Conservation (phyloP, 2,113 vertebrate species). For the Chauna torquata region DNA sequence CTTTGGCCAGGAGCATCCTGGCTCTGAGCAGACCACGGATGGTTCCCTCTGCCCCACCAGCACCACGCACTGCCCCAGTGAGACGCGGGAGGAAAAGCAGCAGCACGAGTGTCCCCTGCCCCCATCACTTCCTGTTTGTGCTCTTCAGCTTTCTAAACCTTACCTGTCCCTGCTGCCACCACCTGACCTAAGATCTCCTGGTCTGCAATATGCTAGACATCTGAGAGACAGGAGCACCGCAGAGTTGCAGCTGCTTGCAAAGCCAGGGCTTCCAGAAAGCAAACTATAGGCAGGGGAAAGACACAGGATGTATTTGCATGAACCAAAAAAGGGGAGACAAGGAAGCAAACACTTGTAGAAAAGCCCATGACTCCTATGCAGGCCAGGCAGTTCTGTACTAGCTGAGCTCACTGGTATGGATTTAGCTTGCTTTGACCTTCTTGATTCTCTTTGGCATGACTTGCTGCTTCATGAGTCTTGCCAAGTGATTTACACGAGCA, state of each 20-base stretch:
- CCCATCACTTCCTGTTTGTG: background rate
- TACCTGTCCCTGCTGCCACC: background rate
- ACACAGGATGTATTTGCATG: background rate
- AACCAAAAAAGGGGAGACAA: background rate
- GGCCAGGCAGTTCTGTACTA: background rate
- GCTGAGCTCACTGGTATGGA: background rate
- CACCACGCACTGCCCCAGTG: background rate
- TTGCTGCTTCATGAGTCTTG: background rate
- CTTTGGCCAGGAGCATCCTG: background rate
- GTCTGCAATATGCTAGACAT: background rate
- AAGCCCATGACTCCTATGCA: background rate
- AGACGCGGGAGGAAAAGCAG: background rate
- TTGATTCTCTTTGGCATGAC: background rate
- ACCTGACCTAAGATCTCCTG: background rate
- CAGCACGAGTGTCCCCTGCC: background rate
- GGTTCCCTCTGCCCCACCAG: background rate
- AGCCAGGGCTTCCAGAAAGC: background rate
- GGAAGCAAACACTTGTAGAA: background rate
- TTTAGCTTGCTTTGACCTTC: background rate
- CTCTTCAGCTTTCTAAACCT: background rate
- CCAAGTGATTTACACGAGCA: background rate
- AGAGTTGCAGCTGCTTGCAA: background rate
- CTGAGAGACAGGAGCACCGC: fast-evolving
- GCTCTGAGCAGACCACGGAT: fast-evolving
- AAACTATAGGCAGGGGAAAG: background rate